phyloP scores from a whole-genome alignment of 2,113 vertebrate genomes.

The Steatornis caripensis region DNA sequence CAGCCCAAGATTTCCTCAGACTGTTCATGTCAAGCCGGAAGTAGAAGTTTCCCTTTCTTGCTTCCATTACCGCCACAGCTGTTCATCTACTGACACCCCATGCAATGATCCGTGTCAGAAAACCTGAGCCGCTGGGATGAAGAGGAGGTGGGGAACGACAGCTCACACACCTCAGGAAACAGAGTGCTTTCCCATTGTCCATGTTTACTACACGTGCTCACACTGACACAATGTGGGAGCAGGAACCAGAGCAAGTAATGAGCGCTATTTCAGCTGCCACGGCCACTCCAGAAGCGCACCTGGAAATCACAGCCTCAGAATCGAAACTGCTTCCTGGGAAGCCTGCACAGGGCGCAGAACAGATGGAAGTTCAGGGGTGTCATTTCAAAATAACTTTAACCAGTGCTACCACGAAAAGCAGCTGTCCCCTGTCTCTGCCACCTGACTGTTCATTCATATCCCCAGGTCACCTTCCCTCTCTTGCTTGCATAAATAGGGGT shows the following conservation, averaged over 20 bases:
- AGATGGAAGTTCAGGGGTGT: background rate
- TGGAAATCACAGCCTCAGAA: background rate
- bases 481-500: background rate
- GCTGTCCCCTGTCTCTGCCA: background rate
- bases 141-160: background rate
- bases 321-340: background rate
- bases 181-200: background rate
- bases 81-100: background rate
- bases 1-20: background rate
- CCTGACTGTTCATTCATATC: background rate
- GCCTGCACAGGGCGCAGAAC: rapidly evolving
- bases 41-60: background rate
- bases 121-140: background rate
- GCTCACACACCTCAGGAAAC: background rate
- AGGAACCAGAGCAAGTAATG: background rate
- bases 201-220: background rate
- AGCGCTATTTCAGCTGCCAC: background rate
- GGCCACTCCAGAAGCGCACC: background rate
- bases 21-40: background rate
- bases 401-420: background rate
- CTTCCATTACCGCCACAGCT: background rate
- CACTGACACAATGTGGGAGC: rapidly evolving
- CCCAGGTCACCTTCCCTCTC: background rate
- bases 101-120: background rate
- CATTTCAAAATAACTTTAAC: background rate